phyloP scores from a whole-genome alignment of 2,888 invertebrate genomes.

The Trissonchulus sp. region DNA sequence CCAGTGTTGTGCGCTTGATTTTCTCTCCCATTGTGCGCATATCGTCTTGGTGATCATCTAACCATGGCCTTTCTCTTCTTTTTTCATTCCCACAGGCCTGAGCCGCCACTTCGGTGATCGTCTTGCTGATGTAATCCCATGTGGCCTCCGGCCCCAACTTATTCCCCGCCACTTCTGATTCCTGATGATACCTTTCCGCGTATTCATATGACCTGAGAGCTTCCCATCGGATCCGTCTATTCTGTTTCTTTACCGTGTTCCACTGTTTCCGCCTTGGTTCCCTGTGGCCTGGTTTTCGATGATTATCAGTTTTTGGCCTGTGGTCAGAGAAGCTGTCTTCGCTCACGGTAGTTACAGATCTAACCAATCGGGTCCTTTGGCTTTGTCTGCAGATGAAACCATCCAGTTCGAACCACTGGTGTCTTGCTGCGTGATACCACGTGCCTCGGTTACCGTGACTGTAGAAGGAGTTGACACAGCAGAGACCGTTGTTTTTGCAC shows the following conservation, averaged over 20 bases:
- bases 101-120: not conserved
- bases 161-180: not conserved
- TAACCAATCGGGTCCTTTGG: not conserved
- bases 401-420: constrained; percentile 9
- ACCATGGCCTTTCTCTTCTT: constrained; percentile 1
- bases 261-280: not conserved
- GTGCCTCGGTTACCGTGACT: not conserved
- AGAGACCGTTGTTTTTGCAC: constrained; percentile 3
- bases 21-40: not conserved
- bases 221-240: constrained; percentile 9
- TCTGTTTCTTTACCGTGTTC: not conserved
- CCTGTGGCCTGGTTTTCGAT: not conserved
- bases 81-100: not conserved
- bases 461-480: constrained; percentile 12
- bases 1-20: not conserved
- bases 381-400: not conserved
- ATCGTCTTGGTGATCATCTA: constrained; percentile 1
- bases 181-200: not conserved
- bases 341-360: not conserved
- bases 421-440: not conserved
- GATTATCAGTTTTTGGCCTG: not conserved
- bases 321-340: constrained; percentile 11
- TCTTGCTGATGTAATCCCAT: constrained; percentile 1
- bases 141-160: not conserved
- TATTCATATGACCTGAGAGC: not conserved